Evolutionary conservation across 2,797 vertebrate species (phyloP), one percentile per base, ranked within the genome.

Genomic region (Semaprochilodus insignis): DNA sequence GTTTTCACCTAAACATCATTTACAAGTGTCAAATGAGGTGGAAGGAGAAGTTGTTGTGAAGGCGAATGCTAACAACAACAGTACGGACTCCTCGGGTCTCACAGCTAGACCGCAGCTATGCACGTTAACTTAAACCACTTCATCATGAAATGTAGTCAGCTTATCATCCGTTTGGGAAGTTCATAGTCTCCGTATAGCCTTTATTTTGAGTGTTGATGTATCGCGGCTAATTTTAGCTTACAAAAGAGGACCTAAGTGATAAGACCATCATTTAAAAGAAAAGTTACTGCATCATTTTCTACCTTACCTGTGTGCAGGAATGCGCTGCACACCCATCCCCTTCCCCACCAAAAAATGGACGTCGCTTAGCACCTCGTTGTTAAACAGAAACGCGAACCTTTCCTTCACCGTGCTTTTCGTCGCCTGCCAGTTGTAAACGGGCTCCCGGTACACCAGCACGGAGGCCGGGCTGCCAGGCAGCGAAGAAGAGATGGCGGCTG

Each of bases 331-430:
- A 87, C 95, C 93, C 89, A 94, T 94, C 86, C 96, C 96, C 90
- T 96, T 96, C 85, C 96, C 96, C 90, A 96, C 96, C 90, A 96
- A 93, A 93, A 96, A 96, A 93, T 96, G 95, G 89, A 96, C 96
- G 94, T 96, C 96, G 93, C 96, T 96, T 74, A 96, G 95, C 90
- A 96, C 95, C 91, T 96, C 96, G 95, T 96, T 96, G 93, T 96
- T 96, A 93, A 96, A 96, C 76, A 96, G 94, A 87, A 96, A 96
- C 55, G 96, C 95, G 91, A 96, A 96, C 54, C 96, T 92, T 90
- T 96, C 96, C 92, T 96, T 95, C 86, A 96, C 95, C 80, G 96
- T 96, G 88, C 95, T 95, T 91, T 96, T 96, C 69, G 94, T 96
- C 78, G 96, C 95, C 91, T 96, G 96, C 96, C 96, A 96, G 91